These are phyloP conservation scores for Proales similis DNA, from an alignment of 1,140 invertebrate species.

Conservation along the genomic window DNA sequence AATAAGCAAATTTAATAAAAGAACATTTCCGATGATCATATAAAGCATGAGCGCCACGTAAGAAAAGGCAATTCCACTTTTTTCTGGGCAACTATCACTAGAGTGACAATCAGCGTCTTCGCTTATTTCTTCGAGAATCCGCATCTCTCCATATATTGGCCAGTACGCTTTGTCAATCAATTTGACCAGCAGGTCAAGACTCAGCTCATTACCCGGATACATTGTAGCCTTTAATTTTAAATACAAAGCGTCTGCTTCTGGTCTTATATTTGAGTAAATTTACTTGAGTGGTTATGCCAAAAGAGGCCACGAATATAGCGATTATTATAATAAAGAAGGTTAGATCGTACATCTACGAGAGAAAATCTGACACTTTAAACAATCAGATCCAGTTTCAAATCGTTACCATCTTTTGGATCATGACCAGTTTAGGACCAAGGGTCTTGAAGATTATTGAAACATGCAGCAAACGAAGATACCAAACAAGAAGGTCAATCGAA, in stretches of 20 bases:
- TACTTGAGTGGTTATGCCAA: conserved; percentile 34
- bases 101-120: neutral
- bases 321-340: conserved; percentile 12
- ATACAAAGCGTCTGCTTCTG: neutral
- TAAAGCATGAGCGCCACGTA: conserved; percentile 40
- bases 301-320: conserved; percentile 9
- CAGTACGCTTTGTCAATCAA: conserved; percentile 46
- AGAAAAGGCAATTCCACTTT: neutral
- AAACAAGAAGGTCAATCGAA: conserved; percentile 23
- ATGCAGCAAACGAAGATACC: conserved; percentile 20
- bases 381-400: neutral
- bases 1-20: conserved; percentile 49
- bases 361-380: too few species aligned
- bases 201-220: conserved; percentile 39
- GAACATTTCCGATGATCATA: conserved; percentile 47
- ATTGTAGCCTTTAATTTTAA: conserved; percentile 40
- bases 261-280: neutral
- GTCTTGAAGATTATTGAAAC: conserved; percentile 24
- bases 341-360: conserved; percentile 20
- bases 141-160: conserved; percentile 50
- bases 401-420: conserved; percentile 30
- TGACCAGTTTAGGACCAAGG: conserved; percentile 27
- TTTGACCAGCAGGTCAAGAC: neutral
- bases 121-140: conserved; percentile 44
- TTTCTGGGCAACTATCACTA: neutral